Percentiles rank a stretch among this genome's conserved stretches.
These are phyloP conservation scores for Thecocarcelia acutangulata DNA, from an alignment of 2,888 invertebrate genomes.

Conservation along the genomic window DNA sequence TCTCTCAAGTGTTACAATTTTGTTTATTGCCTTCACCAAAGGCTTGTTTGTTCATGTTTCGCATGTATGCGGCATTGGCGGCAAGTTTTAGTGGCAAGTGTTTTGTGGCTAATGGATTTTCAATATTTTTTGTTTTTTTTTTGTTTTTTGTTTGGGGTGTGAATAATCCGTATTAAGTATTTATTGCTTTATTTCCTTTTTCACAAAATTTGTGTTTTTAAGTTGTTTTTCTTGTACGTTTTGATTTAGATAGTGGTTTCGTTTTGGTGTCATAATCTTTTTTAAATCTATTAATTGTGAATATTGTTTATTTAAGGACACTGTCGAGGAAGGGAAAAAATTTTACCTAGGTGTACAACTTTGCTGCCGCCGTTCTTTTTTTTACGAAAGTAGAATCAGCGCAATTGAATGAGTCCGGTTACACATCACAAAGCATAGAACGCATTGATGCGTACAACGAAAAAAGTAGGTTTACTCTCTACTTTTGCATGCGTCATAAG, in stretches of 20 bases:
- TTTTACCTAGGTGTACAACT: too few species aligned
- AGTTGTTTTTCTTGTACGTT: slow-evolving; percentile 28
- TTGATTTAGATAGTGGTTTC: slow-evolving; percentile 37
- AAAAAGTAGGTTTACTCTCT: too few species aligned
- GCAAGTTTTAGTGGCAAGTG: slow-evolving; percentile 67
- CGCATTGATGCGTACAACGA: too few species aligned
- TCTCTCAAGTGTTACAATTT: slow-evolving; percentile 73
- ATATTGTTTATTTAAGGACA: background rate
- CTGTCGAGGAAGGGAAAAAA: too few species aligned
- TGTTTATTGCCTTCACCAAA: slow-evolving; percentile 71
- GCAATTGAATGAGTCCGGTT: too few species aligned
- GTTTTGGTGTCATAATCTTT: slow-evolving; percentile 53
- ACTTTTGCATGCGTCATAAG: too few species aligned
- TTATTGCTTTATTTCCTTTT: slow-evolving; percentile 68
- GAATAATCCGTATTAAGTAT: slow-evolving; percentile 72
- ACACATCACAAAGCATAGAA: too few species aligned
- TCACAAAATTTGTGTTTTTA: slow-evolving; percentile 40
- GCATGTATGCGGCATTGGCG: slow-evolving; percentile 33
- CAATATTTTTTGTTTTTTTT: too few species aligned
- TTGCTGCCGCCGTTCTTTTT: too few species aligned
- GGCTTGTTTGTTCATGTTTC: slow-evolving; percentile 38
- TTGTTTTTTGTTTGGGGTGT: slow-evolving; percentile 69
- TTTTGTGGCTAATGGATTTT: slow-evolving; percentile 73
- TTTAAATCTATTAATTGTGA: slow-evolving; percentile 51
- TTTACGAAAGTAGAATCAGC: too few species aligned